These are phyloP conservation scores for Rafetus swinhoei DNA, from an alignment of 2,113 vertebrate species.

Conservation along the genomic window DNA sequence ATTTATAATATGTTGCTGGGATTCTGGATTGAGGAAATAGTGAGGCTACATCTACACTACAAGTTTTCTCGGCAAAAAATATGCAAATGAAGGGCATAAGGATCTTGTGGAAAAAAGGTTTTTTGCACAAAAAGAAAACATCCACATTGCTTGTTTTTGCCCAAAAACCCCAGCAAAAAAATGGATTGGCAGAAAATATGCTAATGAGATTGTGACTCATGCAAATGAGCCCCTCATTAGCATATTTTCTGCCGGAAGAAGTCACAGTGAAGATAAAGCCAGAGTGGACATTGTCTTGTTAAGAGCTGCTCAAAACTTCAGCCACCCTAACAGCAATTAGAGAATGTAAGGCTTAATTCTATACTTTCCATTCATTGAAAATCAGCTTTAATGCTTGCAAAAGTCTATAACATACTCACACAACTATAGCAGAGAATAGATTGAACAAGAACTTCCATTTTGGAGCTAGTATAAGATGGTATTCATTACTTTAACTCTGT, in stretches of 20 bases:
- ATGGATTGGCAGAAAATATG: too few relatives aligned
- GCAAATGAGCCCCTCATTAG: too few relatives aligned
- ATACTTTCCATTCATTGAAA: background rate
- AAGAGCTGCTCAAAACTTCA: constrained; percentile 13
- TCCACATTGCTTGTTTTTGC: too few relatives aligned
- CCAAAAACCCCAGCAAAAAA: too few relatives aligned
- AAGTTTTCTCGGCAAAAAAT: too few relatives aligned
- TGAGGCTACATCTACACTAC: too few relatives aligned
- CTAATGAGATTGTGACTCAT: too few relatives aligned
- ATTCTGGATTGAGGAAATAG: background rate
- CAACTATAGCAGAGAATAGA: constrained; percentile 9
- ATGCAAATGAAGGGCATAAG: too few relatives aligned
- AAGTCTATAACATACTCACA: background rate
- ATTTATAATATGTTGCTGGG: constrained; percentile 13
- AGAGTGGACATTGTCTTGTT: constrained; percentile 7
- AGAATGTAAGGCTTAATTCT: background rate
- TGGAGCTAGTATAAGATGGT: background rate
- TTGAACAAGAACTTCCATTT: background rate
- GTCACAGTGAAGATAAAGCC: too few relatives aligned
- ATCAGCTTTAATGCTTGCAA: background rate
- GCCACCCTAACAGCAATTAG: background rate
- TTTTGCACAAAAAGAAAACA: too few relatives aligned
- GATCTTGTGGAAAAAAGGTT: too few relatives aligned
- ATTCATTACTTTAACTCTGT: constrained; percentile 8
- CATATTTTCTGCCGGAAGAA: too few relatives aligned